Evolutionary conservation across 2,888 invertebrate genomes (phyloP).

Genomic region (Cataglyphis albicans): DNA sequence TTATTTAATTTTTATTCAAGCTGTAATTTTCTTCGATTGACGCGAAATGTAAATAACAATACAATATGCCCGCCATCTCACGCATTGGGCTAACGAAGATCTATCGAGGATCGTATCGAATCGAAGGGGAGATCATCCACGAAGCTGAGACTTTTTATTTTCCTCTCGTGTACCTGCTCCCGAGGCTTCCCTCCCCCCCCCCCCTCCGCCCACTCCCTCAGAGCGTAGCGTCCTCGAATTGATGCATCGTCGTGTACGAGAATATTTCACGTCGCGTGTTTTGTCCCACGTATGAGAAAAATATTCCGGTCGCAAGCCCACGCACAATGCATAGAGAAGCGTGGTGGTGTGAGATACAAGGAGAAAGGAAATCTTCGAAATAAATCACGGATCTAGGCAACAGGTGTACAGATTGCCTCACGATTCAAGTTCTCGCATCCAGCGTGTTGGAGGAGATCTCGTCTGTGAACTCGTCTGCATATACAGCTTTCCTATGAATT

Average conservation of each 20-base stretch:
- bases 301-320: slow-evolving; percentile 58
- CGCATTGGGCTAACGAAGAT: slow-evolving; percentile 37
- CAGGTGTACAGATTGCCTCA: slow-evolving; percentile 80
- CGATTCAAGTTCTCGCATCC: slow-evolving; percentile 71
- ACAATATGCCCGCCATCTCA: slow-evolving; percentile 10
- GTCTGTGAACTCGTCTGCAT: slow-evolving; percentile 63
- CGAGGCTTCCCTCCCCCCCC: not conserved
- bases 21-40: slow-evolving; percentile 4
- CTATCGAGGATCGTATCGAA: slow-evolving; percentile 68
- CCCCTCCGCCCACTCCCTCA: too few relatives aligned
- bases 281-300: slow-evolving; percentile 37
- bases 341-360: slow-evolving; percentile 66
- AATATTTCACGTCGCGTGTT: slow-evolving; percentile 43
- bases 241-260: slow-evolving; percentile 60
- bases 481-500: slow-evolving; percentile 69
- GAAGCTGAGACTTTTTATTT: slow-evolving; percentile 53
- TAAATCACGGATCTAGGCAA: slow-evolving; percentile 79
- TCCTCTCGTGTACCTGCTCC: slow-evolving; percentile 58
- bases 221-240: slow-evolving; percentile 57
- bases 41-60: slow-evolving; percentile 19
- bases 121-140: slow-evolving; percentile 56
- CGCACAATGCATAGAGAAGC: slow-evolving; percentile 52
- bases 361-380: slow-evolving; percentile 71
- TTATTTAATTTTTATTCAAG: not conserved
- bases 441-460: slow-evolving; percentile 61